phyloP scores from a whole-genome alignment of 2,888 invertebrate species.

The Eupithecia inturbata region DNA sequence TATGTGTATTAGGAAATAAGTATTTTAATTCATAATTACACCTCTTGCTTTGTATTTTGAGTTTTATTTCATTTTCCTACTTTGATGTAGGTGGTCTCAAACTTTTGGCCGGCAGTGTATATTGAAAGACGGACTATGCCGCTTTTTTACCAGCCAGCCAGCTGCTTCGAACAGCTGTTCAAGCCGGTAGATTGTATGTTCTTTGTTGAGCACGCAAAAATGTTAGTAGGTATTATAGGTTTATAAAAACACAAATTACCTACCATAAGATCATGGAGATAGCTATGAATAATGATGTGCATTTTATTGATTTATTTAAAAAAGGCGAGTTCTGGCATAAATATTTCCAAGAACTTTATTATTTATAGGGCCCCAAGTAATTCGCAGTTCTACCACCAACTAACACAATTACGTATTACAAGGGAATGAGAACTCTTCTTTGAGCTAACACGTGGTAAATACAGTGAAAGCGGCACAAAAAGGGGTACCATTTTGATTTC shows the following conservation, averaged over 20 bases:
- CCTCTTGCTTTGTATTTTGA: no score
- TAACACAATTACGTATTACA: conserved; percentile 12
- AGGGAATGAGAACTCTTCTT: conserved; percentile 2
- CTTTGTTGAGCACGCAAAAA: not conserved
- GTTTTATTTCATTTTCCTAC: no score
- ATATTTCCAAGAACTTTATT: not conserved
- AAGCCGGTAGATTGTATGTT: conserved; percentile 61
- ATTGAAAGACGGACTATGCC: conserved; percentile 69
- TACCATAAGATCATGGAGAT: not conserved
- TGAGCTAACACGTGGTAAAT: conserved; percentile 54
- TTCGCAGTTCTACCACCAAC: not conserved
- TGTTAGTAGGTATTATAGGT: no score
- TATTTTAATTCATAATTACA: no score
- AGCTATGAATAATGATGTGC: not conserved
- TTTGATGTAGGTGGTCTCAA: no score
- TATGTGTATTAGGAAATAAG: no score
- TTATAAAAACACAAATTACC: not conserved
- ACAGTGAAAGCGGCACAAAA: conserved; percentile 60
- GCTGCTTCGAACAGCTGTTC: conserved; percentile 83
- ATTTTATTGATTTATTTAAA: not conserved
- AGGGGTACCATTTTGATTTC: conserved; percentile 83
- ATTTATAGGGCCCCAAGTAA: not conserved
- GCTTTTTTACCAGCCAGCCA: conserved; percentile 76
- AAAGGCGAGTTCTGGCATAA: not conserved
- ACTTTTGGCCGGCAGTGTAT: no score